A percentile compares a stretch with the other conserved stretches of the same genome.
These are phyloP conservation scores for Berghia stephanieae DNA, from an alignment of 1,140 invertebrate genomes.

Conservation along the genomic window DNA sequence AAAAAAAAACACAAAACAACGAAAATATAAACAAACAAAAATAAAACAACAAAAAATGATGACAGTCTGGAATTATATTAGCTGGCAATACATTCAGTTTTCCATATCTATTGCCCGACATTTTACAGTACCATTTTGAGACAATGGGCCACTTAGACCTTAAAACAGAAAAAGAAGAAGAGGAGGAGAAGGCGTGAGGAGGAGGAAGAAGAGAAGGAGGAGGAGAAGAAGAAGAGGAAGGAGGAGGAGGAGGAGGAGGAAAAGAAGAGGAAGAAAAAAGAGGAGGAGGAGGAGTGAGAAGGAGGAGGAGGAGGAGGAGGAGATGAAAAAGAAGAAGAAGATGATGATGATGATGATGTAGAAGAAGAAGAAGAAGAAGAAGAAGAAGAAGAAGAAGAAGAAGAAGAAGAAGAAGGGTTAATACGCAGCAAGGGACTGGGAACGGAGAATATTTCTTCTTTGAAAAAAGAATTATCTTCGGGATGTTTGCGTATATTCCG, in stretches of 20 bases:
- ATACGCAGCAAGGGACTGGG: too few relatives aligned
- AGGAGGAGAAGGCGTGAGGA: not conserved
- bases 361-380: conserved; percentile 23
- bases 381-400: conserved; percentile 10
- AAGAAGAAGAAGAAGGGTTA: not conserved
- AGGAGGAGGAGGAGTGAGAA: not conserved
- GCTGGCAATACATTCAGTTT: too few relatives aligned
- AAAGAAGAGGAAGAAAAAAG: not conserved
- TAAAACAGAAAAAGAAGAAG: not conserved
- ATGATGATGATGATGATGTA: not conserved
- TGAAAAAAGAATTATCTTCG: too few relatives aligned
- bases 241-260: not conserved
- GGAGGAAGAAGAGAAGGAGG: not conserved
- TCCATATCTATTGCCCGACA: not conserved
- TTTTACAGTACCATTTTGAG: not conserved
- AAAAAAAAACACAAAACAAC: too few relatives aligned
- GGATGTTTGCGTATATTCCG: too few relatives aligned
- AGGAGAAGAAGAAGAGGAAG: not conserved
- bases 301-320: not conserved
- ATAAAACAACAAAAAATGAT: too few relatives aligned
- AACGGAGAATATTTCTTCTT: too few relatives aligned
- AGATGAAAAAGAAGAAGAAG: not conserved
- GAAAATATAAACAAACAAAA: too few relatives aligned
- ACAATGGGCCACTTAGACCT: not conserved
- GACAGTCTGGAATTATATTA: too few relatives aligned